Evolutionary conservation across 2,888 invertebrate species (phyloP), one percentile per base, ranked within the genome.

Genomic region (Xylocampa areola): DNA sequence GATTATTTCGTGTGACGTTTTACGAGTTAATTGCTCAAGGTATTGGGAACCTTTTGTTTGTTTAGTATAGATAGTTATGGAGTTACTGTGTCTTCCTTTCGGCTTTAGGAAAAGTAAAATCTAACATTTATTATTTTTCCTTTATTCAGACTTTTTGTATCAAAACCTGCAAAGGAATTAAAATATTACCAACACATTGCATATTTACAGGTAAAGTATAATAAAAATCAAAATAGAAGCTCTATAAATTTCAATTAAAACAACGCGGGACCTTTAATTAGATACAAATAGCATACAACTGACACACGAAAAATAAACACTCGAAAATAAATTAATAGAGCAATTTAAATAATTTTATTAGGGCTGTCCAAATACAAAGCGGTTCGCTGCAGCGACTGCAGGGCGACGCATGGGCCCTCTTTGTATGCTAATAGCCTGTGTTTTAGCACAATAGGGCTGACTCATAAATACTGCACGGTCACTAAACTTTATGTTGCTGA

Each of bases 391-490:
- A 81, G 74, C 81, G 80, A 73, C 74, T 73, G 77, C 77, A 77
- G 67, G 76, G 58, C 67, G 58, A 72, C 77, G 78, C 74, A 80
- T 73, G 76, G 66, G 73, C 73, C 73, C 84, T 81, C 87, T 88
- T 88, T 88, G 87, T 88, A 87, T 88, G 87, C 77, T 85, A 88
- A 88, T 88, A 75, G 64, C 64, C 68, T 79, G 77, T 84, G 82
- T 85, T 83, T 82, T 76, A 74, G 75, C 72, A 77, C 64, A 65
- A 58, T 79, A 86, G 86, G 87, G 85, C 44, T 84, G 79, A n/a
- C 74, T 53, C 72, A 25, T 54, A 39, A 58, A 57, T 58, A 54
- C 13, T 51, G 10, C 21, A 49, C 50, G 54, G 25, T 43, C 29
- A 21, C 40, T 52, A 41, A 48, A 43, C 17, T 71, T 62, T 66